Conservation (phyloP, 2,888 invertebrate species). For the Blastobasis adustella region DNA sequence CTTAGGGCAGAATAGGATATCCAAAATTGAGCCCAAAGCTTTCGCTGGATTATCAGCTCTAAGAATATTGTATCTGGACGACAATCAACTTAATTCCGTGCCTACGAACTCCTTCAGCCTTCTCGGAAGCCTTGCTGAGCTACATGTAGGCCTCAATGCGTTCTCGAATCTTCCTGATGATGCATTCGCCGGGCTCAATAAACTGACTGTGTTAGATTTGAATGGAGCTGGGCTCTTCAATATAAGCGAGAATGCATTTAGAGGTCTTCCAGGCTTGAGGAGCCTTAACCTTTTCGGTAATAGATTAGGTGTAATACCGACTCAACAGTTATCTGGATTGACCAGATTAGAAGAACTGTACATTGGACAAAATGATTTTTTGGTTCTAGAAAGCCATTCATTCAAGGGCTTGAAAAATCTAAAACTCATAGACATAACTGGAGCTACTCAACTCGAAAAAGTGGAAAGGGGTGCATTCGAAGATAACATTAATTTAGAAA, state of each 20-base stretch:
- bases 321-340: constrained; percentile 81
- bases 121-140: constrained; percentile 85
- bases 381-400: constrained; percentile 79
- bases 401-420: constrained; percentile 87
- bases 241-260: constrained; percentile 84
- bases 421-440: constrained; percentile 84
- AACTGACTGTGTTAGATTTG: constrained; percentile 84
- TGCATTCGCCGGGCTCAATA: constrained; percentile 84
- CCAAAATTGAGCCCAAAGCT: constrained; percentile 84
- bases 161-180: constrained; percentile 85
- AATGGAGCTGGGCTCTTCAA: constrained; percentile 87
- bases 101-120: constrained; percentile 84
- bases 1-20: constrained; percentile 89
- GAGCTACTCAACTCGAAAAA: constrained; percentile 81
- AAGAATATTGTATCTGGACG: constrained; percentile 87
- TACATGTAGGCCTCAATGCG: constrained; percentile 88
- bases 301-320: constrained; percentile 83
- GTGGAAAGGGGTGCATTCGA: constrained; percentile 86
- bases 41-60: constrained; percentile 85
- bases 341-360: constrained; percentile 85
- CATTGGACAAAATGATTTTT: constrained; percentile 89
- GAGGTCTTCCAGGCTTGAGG: constrained; percentile 84
- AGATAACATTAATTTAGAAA: constrained; percentile 88
- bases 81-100: constrained; percentile 85
- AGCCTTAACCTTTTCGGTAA: constrained; percentile 88